phyloP scores from a whole-genome alignment of 2,113 vertebrate species.

The Bostrychus sinensis region DNA sequence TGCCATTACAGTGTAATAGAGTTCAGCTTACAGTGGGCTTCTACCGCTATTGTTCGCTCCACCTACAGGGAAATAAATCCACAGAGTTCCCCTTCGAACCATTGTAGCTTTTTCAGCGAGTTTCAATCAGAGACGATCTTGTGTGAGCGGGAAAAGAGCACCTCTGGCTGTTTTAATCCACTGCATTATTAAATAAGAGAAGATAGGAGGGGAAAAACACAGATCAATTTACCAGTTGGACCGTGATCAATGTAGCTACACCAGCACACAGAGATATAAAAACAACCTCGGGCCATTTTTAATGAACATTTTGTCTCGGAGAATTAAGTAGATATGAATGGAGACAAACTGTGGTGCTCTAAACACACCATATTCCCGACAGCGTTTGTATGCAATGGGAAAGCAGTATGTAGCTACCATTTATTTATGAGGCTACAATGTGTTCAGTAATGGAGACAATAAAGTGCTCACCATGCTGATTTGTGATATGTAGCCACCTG shows the following conservation, averaged over 20 bases:
- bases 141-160: constrained; percentile 17
- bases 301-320: constrained; percentile 40
- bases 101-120: constrained; percentile 5
- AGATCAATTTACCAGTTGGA: constrained; percentile 61
- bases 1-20: background rate
- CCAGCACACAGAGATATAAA: constrained; percentile 11
- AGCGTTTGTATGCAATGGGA: background rate
- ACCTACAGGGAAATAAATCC: constrained; percentile 33
- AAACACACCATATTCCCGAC: background rate
- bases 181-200: constrained; percentile 63
- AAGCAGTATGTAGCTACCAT: background rate
- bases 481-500: background rate
- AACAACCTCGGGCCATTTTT: constrained; percentile 52
- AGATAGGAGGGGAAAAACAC: constrained; percentile 37
- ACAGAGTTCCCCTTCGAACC: constrained; percentile 18
- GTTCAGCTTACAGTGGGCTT: constrained; percentile 15
- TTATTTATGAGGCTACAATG: constrained; percentile 2
- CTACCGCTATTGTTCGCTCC: constrained; percentile 12
- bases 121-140: constrained; percentile 34
- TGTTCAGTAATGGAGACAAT: background rate
- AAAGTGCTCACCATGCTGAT: background rate
- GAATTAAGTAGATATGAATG: constrained; percentile 39
- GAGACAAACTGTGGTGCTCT: constrained; percentile 28
- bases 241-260: constrained; percentile 57
- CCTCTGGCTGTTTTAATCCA: constrained; percentile 52